Conservation (phyloP, 2,888 invertebrate species). For the Elegia similella region DNA sequence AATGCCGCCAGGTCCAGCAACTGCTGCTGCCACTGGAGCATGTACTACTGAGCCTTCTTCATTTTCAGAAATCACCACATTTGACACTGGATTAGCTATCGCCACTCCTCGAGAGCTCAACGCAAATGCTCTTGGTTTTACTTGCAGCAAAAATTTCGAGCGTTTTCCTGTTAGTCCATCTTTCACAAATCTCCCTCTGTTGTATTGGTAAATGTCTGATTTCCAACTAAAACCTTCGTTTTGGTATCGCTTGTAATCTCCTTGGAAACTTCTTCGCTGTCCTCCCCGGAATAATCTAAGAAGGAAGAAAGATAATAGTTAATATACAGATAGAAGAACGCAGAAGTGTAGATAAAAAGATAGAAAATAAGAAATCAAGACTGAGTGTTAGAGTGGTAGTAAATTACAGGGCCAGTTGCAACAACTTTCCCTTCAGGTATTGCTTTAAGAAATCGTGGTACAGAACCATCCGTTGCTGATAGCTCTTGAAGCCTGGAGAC, state of each 20-base stretch:
- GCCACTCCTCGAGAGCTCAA: slow-evolving; percentile 85
- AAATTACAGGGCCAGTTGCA: slow-evolving; percentile 88
- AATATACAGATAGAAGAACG: slow-evolving; percentile 31
- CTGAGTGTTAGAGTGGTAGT: slow-evolving; percentile 78
- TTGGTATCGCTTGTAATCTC: slow-evolving; percentile 29
- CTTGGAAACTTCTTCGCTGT: slow-evolving; percentile 37
- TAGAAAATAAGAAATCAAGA: slow-evolving; percentile 41
- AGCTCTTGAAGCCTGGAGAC: slow-evolving; percentile 66
- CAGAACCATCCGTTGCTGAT: slow-evolving; percentile 55
- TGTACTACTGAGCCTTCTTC: slow-evolving; percentile 84
- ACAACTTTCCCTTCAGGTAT: slow-evolving; percentile 86
- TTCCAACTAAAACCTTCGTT: slow-evolving; percentile 33
- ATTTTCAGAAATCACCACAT: slow-evolving; percentile 83
- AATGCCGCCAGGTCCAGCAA: slow-evolving; percentile 88
- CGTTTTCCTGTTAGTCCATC: slow-evolving; percentile 38
- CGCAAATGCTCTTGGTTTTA: slow-evolving; percentile 86
- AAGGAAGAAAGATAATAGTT: slow-evolving; percentile 55
- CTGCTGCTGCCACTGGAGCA: slow-evolving; percentile 85
- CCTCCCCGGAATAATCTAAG: slow-evolving; percentile 57
- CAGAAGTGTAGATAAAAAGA: slow-evolving; percentile 22
- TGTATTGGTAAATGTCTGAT: slow-evolving; percentile 53
- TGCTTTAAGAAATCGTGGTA: slow-evolving; percentile 64
- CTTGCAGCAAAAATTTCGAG: slow-evolving; percentile 48
- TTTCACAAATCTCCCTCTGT: slow-evolving; percentile 52
- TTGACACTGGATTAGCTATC: slow-evolving; percentile 85